A percentile compares a stretch with the other conserved stretches of the same genome.
phyloP scores from a whole-genome alignment of 2,113 vertebrate genomes.

The Ameiurus melas region DNA sequence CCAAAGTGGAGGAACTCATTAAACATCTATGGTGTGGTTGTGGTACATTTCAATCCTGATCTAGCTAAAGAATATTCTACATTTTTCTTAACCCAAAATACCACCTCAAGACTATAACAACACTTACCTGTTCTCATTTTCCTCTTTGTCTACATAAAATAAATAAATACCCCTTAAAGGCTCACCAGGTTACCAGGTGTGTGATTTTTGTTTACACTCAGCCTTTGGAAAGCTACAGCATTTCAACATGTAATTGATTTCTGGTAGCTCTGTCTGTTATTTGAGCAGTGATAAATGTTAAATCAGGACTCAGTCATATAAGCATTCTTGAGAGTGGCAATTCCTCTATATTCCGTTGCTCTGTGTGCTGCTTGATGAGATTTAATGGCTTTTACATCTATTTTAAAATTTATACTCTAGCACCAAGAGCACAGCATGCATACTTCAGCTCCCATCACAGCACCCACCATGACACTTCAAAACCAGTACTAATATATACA shows the following conservation, averaged over 20 bases:
- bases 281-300: conserved; percentile 53
- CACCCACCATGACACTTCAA: conserved; percentile 31
- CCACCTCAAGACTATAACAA: neutral
- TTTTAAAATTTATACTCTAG: conserved; percentile 43
- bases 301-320: conserved; percentile 43
- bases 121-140: neutral
- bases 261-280: conserved; percentile 39
- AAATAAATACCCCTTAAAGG: neutral
- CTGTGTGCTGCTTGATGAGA: conserved; percentile 35
- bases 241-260: conserved; percentile 47
- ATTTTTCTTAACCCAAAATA: neutral
- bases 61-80: neutral
- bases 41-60: neutral
- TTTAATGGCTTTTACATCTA: conserved; percentile 50
- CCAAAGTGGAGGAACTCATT: neutral
- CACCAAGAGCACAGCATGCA: conserved; percentile 3
- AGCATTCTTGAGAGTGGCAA: conserved; percentile 39
- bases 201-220: neutral
- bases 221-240: neutral
- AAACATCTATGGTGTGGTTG: neutral
- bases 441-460: neutral
- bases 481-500: conserved; percentile 39
- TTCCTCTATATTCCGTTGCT: conserved; percentile 42
- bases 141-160: neutral
- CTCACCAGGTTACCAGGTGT: neutral